Conservation (phyloP, 92 coral and sea anemone genomes). For the Micromussa lordhowensis region DNA sequence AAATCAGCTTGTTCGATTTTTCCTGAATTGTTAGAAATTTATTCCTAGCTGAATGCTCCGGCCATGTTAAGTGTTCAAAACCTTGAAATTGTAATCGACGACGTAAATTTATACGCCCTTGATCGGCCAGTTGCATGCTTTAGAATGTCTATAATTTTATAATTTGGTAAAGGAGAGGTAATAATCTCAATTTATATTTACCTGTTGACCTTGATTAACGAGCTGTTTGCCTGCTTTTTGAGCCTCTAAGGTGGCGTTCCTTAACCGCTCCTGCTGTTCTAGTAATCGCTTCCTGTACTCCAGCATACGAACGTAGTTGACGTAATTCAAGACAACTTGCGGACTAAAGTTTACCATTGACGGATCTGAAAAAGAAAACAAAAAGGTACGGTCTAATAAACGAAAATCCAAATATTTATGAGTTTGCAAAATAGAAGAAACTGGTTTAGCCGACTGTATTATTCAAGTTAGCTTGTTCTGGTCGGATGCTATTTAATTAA, state of each 20-base stretch:
- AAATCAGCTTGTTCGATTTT: too few relatives aligned
- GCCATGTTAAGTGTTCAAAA: too few relatives aligned
- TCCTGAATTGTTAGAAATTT: too few relatives aligned
- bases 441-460: too few relatives aligned
- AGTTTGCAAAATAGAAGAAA: not conserved
- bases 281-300: slow-evolving; percentile 37
- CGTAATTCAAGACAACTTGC: slow-evolving; percentile 58
- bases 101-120: not conserved
- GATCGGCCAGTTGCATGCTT: not conserved
- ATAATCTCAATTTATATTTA: not conserved
- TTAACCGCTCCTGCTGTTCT: slow-evolving; percentile 45
- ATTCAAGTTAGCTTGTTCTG: too few relatives aligned
- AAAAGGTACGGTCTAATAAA: not conserved
- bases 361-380: slow-evolving; percentile 59
- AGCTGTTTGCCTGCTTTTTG: slow-evolving; percentile 14
- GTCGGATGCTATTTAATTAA: not conserved
- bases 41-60: too few relatives aligned
- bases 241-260: slow-evolving; percentile 52
- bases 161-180: not conserved
- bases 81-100: too few relatives aligned
- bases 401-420: not conserved
- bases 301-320: slow-evolving; percentile 44
- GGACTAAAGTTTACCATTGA: slow-evolving; percentile 71
- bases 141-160: not conserved
- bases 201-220: slow-evolving; percentile 29